A percentile compares a stretch with the other conserved stretches of the same genome.
Evolutionary conservation across 53 echinoderm and acorn worm species (phyloP).

Genomic region (Mesocentrotus franciscanus): DNA sequence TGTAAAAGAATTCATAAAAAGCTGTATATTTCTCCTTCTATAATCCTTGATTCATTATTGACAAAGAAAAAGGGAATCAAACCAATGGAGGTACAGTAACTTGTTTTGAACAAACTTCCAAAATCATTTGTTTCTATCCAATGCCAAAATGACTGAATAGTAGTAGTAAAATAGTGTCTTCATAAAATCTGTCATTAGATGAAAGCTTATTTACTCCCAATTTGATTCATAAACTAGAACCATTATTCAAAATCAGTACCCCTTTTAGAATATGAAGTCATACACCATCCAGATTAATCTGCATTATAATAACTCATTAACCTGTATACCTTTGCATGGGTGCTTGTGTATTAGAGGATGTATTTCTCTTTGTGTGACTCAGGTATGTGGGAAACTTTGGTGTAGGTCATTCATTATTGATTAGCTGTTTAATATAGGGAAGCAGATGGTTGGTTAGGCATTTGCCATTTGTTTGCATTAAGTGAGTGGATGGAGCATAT

Average conservation of each 20-base stretch:
- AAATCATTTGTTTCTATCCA: neutral
- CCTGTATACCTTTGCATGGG: constrained; percentile 29
- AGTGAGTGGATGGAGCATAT: neutral
- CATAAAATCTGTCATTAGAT: neutral
- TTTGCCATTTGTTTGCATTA: neutral
- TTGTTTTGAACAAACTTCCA: neutral
- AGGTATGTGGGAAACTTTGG: neutral
- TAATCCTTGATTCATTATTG: neutral
- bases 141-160: neutral
- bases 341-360: constrained; percentile 19
- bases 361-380: neutral
- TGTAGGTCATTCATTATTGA: neutral
- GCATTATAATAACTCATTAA: constrained; percentile 15
- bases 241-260: neutral
- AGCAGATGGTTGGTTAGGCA: neutral
- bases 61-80: constrained; percentile 16
- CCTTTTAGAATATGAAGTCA: neutral
- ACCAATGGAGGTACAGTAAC: neutral
- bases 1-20: neutral
- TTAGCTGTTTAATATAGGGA: neutral
- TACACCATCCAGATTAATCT: neutral
- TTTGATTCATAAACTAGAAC: neutral
- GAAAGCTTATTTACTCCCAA: constrained; percentile 6
- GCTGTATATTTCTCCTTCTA: neutral
- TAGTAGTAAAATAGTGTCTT: neutral